Percentiles rank a stretch among this genome's conserved stretches.
These are phyloP conservation scores for Gadus chalcogrammus DNA, from an alignment of 2,113 vertebrate species.

Conservation along the genomic window DNA sequence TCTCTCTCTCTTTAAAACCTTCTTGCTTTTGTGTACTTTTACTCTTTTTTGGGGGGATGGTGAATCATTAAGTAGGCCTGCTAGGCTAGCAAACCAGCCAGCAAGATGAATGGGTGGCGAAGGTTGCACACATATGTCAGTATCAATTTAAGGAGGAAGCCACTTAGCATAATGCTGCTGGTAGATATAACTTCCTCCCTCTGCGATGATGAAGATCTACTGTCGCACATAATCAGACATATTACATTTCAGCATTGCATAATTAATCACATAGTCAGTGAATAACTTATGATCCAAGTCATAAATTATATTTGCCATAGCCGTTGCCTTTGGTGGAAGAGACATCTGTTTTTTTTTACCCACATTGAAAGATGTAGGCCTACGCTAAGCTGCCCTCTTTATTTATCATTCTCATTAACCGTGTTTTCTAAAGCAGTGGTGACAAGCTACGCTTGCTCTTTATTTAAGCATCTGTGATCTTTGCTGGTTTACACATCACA, in stretches of 20 bases:
- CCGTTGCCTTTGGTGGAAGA: slow-evolving; percentile 45
- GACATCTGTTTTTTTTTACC: slow-evolving; percentile 26
- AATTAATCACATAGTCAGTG: slow-evolving; percentile 56
- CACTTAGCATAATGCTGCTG: slow-evolving; percentile 45
- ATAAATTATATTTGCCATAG: slow-evolving; percentile 62
- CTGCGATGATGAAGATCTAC: slow-evolving; percentile 52
- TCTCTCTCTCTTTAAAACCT: no score
- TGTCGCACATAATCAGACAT: slow-evolving; percentile 53
- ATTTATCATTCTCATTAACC: not conserved
- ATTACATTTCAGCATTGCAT: slow-evolving; percentile 58
- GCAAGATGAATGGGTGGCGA: slow-evolving; percentile 47
- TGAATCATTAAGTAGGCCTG: slow-evolving; percentile 29
- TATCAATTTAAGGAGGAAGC: slow-evolving; percentile 51
- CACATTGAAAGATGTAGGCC: slow-evolving; percentile 39
- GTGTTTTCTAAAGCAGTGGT: not conserved
- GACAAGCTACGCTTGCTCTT: slow-evolving; percentile 19
- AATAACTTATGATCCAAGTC: slow-evolving; percentile 60
- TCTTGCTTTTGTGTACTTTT: no score
- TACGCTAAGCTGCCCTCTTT: slow-evolving; percentile 18
- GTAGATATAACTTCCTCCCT: slow-evolving; percentile 34
- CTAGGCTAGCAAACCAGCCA: slow-evolving; percentile 33
- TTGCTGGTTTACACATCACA: not conserved
- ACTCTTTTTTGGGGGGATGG: no score
- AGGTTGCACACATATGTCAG: slow-evolving; percentile 42
- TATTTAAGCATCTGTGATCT: slow-evolving; percentile 2